Conservation (phyloP, 37 sponge, comb jelly and placozoan genomes). For the Beroe ovata region DNA sequence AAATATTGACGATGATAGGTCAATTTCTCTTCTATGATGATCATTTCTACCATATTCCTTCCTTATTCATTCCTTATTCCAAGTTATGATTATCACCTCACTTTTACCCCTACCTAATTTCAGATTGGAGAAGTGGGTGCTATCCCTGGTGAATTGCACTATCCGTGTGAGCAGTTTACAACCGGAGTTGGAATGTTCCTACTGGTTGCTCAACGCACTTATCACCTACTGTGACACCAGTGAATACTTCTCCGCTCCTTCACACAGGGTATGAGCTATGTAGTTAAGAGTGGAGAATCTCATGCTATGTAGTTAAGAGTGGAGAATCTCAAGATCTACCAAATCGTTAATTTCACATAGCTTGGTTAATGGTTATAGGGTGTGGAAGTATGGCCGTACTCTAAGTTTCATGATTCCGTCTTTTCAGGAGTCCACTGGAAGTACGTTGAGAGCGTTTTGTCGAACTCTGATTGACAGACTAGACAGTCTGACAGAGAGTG, state of each 20-base stretch:
- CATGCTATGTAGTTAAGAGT: no score
- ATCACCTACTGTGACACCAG: slow-evolving; percentile 23
- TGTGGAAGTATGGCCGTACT: no score
- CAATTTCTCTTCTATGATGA: not conserved
- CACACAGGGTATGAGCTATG: not conserved
- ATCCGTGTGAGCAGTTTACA: not conserved
- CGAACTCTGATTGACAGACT: not conserved
- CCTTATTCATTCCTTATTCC: no score
- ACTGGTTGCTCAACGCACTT: slow-evolving; percentile 9
- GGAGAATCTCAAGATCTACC: no score
- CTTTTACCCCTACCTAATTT: no score
- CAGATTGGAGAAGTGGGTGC: slow-evolving; percentile 53
- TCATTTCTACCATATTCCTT: no score
- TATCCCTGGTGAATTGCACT: not conserved
- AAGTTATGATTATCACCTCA: no score
- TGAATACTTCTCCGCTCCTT: slow-evolving; percentile 12
- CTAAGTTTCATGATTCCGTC: no score
- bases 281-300: no score
- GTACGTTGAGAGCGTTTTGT: not conserved
- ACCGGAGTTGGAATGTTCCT: slow-evolving; percentile 6
- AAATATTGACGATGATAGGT: slow-evolving; percentile 28
- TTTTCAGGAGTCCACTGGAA: not conserved
- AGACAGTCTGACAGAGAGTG: slow-evolving; percentile 39
- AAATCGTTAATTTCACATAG: no score
- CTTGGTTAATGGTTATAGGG: no score